These are phyloP conservation scores for Calliopum simillimum DNA, from an alignment of 2,888 invertebrate genomes.

Conservation along the genomic window DNA sequence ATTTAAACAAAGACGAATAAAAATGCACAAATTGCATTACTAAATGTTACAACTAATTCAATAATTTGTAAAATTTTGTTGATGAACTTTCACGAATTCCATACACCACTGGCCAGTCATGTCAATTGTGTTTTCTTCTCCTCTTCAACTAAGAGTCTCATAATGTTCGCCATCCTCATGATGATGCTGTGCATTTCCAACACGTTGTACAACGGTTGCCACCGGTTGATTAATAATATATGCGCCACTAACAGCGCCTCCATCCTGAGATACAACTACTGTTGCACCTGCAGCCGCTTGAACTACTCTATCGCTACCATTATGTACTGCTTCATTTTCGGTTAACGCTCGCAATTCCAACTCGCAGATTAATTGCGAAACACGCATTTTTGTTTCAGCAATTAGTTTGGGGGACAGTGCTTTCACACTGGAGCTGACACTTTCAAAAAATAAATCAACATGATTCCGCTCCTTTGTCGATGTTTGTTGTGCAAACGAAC, in stretches of 20 bases:
- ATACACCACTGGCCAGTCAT: background rate
- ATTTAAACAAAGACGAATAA: background rate
- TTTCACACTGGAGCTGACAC: constrained; percentile 53
- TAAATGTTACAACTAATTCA: constrained; percentile 1
- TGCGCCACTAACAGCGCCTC: constrained; percentile 27
- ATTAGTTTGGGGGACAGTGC: constrained; percentile 52
- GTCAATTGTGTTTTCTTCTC: background rate
- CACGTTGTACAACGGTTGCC: constrained; percentile 30
- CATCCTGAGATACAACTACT: constrained; percentile 42
- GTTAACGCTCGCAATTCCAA: constrained; percentile 52
- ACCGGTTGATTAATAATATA: constrained; percentile 46
- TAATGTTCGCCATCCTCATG: constrained; percentile 42
- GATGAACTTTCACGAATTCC: background rate
- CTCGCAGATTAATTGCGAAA: constrained; percentile 53
- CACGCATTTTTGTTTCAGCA: constrained; percentile 54
- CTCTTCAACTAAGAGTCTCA: constrained; percentile 47
- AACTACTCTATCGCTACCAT: constrained; percentile 13
- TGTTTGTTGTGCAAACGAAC: constrained; percentile 40
- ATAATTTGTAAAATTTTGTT: constrained; percentile 9
- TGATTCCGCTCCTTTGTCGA: constrained; percentile 57
- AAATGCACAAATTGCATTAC: constrained; percentile 20
- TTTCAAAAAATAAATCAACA: constrained; percentile 55
- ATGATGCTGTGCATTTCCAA: constrained; percentile 25
- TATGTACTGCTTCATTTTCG: constrained; percentile 42
- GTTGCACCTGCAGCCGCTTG: constrained; percentile 29